These are phyloP conservation scores for Graptemys geographica DNA, from an alignment of 2,797 vertebrate species.

Conservation along the genomic window DNA sequence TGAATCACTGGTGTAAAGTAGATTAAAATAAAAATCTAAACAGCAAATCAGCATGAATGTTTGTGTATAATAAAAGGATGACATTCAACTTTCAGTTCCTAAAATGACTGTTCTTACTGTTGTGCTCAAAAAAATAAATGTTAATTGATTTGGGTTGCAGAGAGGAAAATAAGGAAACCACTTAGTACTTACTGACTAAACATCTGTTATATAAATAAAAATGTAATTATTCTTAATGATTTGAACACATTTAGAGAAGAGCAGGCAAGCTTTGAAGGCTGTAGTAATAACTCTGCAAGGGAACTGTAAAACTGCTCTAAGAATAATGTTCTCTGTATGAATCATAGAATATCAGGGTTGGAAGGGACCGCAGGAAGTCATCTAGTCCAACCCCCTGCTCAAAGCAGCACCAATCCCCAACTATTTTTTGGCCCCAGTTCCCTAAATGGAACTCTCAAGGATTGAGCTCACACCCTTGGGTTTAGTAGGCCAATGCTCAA, in stretches of 20 bases:
- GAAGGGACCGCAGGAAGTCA: too few species aligned
- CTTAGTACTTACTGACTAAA: rapidly evolving
- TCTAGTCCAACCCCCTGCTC: too few species aligned
- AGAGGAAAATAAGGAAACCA: background rate
- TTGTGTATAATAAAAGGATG: background rate
- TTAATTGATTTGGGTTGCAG: background rate
- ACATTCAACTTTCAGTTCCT: too few species aligned
- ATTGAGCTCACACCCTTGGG: too few species aligned
- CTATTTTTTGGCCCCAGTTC: too few species aligned
- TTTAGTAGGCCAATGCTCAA: too few species aligned
- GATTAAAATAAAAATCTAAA: too few species aligned
- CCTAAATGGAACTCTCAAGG: too few species aligned
- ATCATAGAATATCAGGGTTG: too few species aligned
- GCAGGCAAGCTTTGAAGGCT: constrained; percentile 12
- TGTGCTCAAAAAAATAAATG: background rate
- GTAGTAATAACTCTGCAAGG: background rate
- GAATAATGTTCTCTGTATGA: rapidly evolving
- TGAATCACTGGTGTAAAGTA: too few species aligned
- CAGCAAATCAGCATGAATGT: background rate
- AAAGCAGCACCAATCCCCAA: too few species aligned
- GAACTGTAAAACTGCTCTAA: background rate
- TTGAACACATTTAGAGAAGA: background rate
- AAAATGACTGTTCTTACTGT: background rate
- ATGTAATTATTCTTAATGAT: background rate
- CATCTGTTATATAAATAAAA: background rate